Percentiles rank a stretch among this genome's conserved stretches.
Evolutionary conservation across 2,113 vertebrate species (phyloP).

Genomic region (Elanus axillaris): DNA sequence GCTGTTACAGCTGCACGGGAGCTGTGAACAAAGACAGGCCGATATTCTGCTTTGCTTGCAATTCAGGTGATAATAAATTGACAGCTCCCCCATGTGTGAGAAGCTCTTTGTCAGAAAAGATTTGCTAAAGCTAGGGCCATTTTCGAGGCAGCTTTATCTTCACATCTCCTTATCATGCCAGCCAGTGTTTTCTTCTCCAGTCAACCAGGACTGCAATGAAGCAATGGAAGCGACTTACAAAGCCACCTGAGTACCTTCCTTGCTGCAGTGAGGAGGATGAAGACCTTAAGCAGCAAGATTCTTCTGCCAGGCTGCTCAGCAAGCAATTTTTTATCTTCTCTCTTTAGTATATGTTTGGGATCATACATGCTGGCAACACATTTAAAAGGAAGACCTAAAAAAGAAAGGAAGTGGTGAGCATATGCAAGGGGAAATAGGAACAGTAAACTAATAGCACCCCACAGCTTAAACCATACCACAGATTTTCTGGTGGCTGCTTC

Average conservation of each 20-base stretch:
- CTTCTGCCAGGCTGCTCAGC: background rate
- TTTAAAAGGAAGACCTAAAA: background rate
- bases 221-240: rapidly evolving
- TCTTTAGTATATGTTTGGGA: background rate
- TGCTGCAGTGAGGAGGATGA: background rate
- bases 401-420: background rate
- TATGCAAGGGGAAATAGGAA: background rate
- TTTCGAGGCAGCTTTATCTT: background rate
- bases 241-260: background rate
- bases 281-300: background rate
- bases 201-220: background rate
- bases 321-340: background rate
- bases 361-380: rapidly evolving
- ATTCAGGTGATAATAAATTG: background rate
- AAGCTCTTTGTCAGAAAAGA: background rate
- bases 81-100: background rate
- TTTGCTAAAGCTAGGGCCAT: background rate
- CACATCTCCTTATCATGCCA: background rate
- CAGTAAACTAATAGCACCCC: background rate
- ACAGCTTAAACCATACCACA: background rate
- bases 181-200: background rate
- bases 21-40: background rate
- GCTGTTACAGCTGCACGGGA: background rate
- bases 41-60: background rate
- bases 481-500: background rate